Percentiles rank a stretch among this genome's conserved stretches.
Conservation (phyloP, 2,113 vertebrate genomes). For the Colistium nudipinnis region DNA sequence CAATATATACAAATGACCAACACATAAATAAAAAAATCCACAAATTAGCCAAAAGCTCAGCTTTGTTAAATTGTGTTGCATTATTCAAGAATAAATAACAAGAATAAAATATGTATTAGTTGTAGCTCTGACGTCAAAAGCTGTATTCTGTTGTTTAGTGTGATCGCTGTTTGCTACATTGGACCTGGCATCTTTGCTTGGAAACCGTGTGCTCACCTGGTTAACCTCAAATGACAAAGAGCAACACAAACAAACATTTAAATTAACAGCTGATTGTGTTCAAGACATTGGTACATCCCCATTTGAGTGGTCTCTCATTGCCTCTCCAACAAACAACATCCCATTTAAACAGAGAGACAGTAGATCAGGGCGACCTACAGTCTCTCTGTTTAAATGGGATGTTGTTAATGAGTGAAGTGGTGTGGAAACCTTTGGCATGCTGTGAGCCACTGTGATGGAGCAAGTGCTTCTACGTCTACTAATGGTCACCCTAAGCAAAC, state of each 20-base stretch:
- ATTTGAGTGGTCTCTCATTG: background rate
- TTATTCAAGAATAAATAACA: too few relatives aligned
- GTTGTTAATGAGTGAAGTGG: conserved; percentile 14
- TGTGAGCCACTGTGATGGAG: background rate
- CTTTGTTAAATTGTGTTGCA: too few relatives aligned
- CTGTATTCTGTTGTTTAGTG: background rate
- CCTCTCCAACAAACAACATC: too few relatives aligned
- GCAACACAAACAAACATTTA: background rate
- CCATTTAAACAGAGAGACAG: too few relatives aligned
- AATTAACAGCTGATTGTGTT: background rate
- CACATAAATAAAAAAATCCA: too few relatives aligned
- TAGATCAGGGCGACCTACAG: too few relatives aligned
- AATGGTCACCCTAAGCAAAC: background rate
- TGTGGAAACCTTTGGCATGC: background rate
- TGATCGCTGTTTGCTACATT: background rate
- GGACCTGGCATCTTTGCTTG: background rate
- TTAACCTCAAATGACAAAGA: conserved; percentile 11
- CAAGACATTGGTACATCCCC: background rate
- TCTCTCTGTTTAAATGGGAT: conserved; percentile 5
- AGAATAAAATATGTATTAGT: too few relatives aligned
- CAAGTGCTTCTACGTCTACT: background rate
- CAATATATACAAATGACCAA: too few relatives aligned
- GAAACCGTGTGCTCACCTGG: background rate
- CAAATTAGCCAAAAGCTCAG: too few relatives aligned
- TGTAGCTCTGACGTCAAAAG: too few relatives aligned